A percentile compares a stretch with the other conserved stretches of the same genome.
Evolutionary conservation across 2,888 invertebrate genomes (phyloP).

Genomic region (Ichneumoninae sp.): DNA sequence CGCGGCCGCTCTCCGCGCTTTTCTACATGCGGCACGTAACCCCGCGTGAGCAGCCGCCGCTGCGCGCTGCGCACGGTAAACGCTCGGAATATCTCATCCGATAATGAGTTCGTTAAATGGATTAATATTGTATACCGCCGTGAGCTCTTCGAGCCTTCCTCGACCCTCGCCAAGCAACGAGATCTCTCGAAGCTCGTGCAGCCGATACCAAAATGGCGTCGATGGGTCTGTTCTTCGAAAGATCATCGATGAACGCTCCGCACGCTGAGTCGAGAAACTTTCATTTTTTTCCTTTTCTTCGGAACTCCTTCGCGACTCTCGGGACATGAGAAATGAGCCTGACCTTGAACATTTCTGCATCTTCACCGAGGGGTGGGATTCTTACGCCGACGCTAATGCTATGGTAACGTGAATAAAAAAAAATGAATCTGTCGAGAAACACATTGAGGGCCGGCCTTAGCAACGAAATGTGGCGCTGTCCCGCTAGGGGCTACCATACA

Average conservation of each 20-base stretch:
- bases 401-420: background rate
- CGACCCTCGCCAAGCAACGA: slow-evolving; percentile 17
- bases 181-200: background rate
- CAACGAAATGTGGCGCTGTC: slow-evolving; percentile 29
- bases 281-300: background rate
- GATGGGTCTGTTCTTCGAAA: slow-evolving; percentile 11
- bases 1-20: slow-evolving; percentile 65
- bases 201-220: slow-evolving; percentile 57
- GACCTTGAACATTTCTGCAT: background rate
- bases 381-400: background rate
- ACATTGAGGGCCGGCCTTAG: slow-evolving; percentile 2
- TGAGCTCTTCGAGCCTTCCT: slow-evolving; percentile 24
- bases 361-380: background rate
- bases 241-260: background rate
- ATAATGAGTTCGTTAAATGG: slow-evolving; percentile 84
- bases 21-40: slow-evolving; percentile 50
- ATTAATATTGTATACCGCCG: slow-evolving; percentile 77
- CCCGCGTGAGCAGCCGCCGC: slow-evolving; percentile 66
- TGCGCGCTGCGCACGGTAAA: slow-evolving; percentile 78
- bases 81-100: slow-evolving; percentile 82
- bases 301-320: background rate
- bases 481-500: slow-evolving; percentile 48
- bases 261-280: background rate
- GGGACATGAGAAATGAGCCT: background rate
- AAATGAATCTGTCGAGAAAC: slow-evolving; percentile 2